Conservation (phyloP, 2,888 invertebrate genomes). For the Apotomis turbidana region DNA sequence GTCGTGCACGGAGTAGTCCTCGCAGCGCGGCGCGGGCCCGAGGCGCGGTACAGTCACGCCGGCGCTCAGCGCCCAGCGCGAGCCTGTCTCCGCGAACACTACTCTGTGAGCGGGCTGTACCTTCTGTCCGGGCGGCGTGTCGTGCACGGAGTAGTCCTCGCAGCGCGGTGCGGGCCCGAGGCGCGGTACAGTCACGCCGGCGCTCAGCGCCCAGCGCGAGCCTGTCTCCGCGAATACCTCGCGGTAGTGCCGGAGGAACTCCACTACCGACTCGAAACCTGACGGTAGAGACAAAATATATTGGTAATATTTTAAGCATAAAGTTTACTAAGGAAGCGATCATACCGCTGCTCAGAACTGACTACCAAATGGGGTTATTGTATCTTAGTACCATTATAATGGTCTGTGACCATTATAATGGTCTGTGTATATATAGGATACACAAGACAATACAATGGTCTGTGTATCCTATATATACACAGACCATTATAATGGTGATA, state of each 20-base stretch:
- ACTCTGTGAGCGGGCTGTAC: constrained; percentile 45
- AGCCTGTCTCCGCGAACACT: constrained; percentile 56
- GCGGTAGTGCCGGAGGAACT: constrained; percentile 33
- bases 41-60: constrained; percentile 61
- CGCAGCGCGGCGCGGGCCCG: constrained; percentile 51
- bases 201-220: constrained; percentile 44
- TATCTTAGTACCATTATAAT: too few relatives aligned
- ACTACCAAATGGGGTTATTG: too few relatives aligned
- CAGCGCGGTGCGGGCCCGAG: too few relatives aligned
- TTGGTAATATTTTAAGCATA: too few relatives aligned
- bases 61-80: constrained; percentile 57
- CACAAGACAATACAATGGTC: too few relatives aligned
- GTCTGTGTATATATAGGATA: too few relatives aligned
- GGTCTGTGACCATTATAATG: too few relatives aligned
- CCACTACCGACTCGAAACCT: constrained; percentile 63
- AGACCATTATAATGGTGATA: too few relatives aligned
- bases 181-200: background rate
- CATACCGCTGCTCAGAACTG: too few relatives aligned
- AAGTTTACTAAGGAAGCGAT: too few relatives aligned
- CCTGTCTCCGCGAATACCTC: too few relatives aligned
- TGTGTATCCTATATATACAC: too few relatives aligned
- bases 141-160: constrained; percentile 70
- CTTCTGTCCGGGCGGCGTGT: constrained; percentile 76
- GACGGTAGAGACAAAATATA: background rate
- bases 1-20: constrained; percentile 75